phyloP scores from a whole-genome alignment of 2,113 vertebrate genomes.

The Pipa parva region DNA sequence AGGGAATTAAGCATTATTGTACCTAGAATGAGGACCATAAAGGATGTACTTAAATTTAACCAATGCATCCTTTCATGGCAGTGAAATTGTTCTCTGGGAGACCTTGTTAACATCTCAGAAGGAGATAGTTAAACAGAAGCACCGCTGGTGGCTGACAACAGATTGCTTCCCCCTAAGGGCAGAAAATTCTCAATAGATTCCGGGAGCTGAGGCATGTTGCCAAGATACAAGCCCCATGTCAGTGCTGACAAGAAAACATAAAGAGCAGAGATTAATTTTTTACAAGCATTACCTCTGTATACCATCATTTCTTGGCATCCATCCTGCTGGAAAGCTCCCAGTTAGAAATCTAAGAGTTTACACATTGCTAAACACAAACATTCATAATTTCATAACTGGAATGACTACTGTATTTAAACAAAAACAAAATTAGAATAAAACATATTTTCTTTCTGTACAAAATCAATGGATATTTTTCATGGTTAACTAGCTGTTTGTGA shows the following conservation, averaged over 20 bases:
- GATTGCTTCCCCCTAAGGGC: constrained; percentile 88
- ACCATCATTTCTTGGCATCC: constrained; percentile 65
- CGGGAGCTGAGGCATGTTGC: constrained; percentile 70
- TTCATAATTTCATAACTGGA: no score
- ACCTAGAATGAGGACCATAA: constrained; percentile 20
- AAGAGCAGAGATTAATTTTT: constrained; percentile 68
- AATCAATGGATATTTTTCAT: no score
- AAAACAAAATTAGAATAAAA: no score
- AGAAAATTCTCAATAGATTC: constrained; percentile 61
- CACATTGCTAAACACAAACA: constrained; percentile 36
- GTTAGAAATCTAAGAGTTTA: constrained; percentile 36
- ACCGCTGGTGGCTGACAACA: constrained; percentile 66
- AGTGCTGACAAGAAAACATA: constrained; percentile 73
- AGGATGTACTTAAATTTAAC: constrained; percentile 33
- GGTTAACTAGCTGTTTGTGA: no score
- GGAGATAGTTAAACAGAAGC: constrained; percentile 37
- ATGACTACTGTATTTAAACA: no score
- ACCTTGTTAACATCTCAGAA: constrained; percentile 42
- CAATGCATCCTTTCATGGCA: constrained; percentile 35
- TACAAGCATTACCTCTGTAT: constrained; percentile 67
- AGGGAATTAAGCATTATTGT: no score
- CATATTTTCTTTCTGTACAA: no score
- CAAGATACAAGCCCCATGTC: constrained; percentile 71
- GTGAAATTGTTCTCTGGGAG: constrained; percentile 41
- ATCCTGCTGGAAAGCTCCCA: constrained; percentile 55